Evolutionary conservation across 2,888 invertebrate genomes (phyloP), one percentile per base, ranked within the genome.

Genomic region (Galerucella calmariensis): DNA sequence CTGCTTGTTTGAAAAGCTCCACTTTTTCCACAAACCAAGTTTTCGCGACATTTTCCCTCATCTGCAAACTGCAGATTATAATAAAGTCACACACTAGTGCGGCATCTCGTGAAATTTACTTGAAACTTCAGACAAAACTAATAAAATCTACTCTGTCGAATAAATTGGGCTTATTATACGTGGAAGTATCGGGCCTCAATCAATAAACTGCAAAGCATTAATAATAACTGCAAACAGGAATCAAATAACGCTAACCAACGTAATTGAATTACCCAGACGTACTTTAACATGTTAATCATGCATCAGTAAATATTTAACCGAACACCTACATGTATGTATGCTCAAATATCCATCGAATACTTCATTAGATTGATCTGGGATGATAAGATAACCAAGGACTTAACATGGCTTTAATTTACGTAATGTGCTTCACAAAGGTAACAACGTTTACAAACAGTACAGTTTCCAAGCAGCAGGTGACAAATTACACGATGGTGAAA

Each of bases 251-350:
- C 44, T 65, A 62, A 71, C 58, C 46, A 65, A 66, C 58, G 58
- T 65, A 24, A 63, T 70, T 70, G 71, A 71, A 65, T 71, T 63
- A 62, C 20, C 65, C 58, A 66, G 65, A 56, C 66, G 56, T 51
- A 58, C 24, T 58, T 66, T 71, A 71, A 71, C 66, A 71, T 59
- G 66, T 72, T 72, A 72, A 66, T 63, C 67, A 61, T 63, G 65
- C 56, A 65, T 24, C 71, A 16, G 35, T 71, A 67, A 66, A 72
- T 67, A 72, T 72, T 67, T 72, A 67, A 65, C 20, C 14, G 56
- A 71, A 53, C 66, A 16, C 59, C 6, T 65, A 20, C 63, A 46
- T 65, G 10, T 48, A 5, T 27, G 11, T 16, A 20, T 24, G 63
- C 16, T 20, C 16, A 44, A 65, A 46, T 65, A 65, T 61, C 63